Conservation (phyloP, 2,888 invertebrate species). For the Leptopilina syphax region DNA sequence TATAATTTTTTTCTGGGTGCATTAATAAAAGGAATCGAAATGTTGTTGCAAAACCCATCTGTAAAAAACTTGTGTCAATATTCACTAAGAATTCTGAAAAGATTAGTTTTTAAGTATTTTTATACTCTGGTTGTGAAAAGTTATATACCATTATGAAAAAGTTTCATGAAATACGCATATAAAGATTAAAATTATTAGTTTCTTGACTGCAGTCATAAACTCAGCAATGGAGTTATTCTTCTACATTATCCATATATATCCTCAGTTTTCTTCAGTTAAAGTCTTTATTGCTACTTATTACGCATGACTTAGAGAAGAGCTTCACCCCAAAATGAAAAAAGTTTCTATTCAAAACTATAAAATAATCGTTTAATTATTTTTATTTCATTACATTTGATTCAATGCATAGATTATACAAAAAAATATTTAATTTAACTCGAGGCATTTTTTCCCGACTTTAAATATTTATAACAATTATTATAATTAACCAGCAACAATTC, state of each 20-base stretch:
- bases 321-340: conserved; percentile 15
- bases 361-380: background rate
- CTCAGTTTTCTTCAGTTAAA: background rate
- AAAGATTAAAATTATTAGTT: conserved; percentile 32
- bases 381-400: no score
- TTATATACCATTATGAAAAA: background rate
- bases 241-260: background rate
- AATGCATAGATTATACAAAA: no score
- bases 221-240: conserved; percentile 2
- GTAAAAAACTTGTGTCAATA: no score
- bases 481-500: no score
- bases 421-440: no score
- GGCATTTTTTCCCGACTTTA: no score
- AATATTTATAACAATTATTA: no score
- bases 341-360: background rate
- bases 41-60: no score
- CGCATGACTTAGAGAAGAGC: conserved; percentile 7
- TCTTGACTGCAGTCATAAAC: conserved; percentile 13
- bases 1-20: no score
- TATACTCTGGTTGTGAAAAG: background rate
- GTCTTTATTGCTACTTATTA: conserved; percentile 19
- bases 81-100: no score
- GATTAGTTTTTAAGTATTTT: background rate
- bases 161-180: conserved; percentile 10
- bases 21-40: no score